Evolutionary conservation across 2,797 vertebrate genomes (phyloP).

Genomic region (Galagoides demidoff): DNA sequence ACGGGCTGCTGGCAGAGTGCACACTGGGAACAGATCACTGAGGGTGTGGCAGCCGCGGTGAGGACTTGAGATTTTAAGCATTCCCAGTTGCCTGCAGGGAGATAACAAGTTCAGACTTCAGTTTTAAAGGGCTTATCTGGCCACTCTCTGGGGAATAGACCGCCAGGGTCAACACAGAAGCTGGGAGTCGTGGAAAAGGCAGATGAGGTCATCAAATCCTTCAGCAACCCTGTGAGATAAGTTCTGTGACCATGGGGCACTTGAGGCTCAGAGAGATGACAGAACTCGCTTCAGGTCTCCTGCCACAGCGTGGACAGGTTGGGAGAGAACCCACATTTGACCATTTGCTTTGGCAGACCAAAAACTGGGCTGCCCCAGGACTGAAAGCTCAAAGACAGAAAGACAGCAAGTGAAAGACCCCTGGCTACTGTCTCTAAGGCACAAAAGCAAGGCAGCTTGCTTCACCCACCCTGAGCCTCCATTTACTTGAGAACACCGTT

Average conservation of each 20-base stretch:
- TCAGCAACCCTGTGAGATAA: not conserved
- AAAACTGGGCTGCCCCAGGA: not conserved
- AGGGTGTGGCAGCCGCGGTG: not conserved
- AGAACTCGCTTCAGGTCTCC: not conserved
- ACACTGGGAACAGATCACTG: rapidly evolving
- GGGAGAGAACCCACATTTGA: not conserved
- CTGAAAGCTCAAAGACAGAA: not conserved
- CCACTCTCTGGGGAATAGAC: not conserved
- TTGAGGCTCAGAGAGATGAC: not conserved
- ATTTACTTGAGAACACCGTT: conserved; percentile 6
- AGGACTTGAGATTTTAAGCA: not conserved
- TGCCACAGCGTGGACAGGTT: not conserved
- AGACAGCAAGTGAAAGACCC: not conserved
- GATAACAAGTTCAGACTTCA: not conserved
- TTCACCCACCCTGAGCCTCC: not conserved
- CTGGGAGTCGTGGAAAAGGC: not conserved
- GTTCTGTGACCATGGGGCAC: not conserved
- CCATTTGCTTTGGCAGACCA: not conserved
- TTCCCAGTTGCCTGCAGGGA: not conserved
- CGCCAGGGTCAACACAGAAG: not conserved
- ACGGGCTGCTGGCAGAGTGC: not conserved
- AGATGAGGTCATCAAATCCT: not conserved
- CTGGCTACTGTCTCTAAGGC: not conserved
- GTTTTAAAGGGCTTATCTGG: not conserved
- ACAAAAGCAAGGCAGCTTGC: not conserved